Evolutionary conservation across 1,140 invertebrate species (phyloP), one percentile per base, ranked within the genome.

Genomic region (Zeugodacus cucurbitae): DNA sequence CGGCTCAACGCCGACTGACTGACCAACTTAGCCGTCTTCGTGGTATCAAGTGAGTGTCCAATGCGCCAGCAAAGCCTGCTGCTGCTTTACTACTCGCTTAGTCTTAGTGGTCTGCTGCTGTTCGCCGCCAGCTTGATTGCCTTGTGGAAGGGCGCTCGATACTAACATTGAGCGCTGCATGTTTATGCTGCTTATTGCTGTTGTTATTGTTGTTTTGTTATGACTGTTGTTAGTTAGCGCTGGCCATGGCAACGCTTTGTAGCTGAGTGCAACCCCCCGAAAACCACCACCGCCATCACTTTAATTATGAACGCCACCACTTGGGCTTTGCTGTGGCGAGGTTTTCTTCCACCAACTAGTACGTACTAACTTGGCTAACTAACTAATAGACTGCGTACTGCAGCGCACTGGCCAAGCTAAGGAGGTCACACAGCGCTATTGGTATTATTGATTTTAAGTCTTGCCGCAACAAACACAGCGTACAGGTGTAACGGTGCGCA

Each of bases 391-490:
- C 44, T 82, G 41, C 26, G 41, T 82, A 26, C 74, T 48, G 74
- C 74, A 37, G 41, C 74, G n/a, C n/a, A 48, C 41, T 54, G 41
- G 41, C 74, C 74, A 82, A 41, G 74, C 41, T 54, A 82, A 82
- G 41, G 74, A 82, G 74, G 74, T 82, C 74, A 82, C 41, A 82
- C 48, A 37, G 54, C 4, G 57, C 54, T 87, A 64, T 41, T 87
- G 86, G 34, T 87, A 94, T 93, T 87, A 92, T 90, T 87, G 87
- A 70, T 87, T 54, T 44, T 87, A 64, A 54, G 41, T 64, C 17
- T 87, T 67, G 37, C 41, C 17, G 58, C 17, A 41, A n/a, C 59
- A 62, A 22, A 10, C 37, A 41, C n/a, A 82, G n/a, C 41, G 74
- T 7, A 57, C 54, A 59, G 86, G 58, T 87, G 54, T 87, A 87